Evolutionary conservation across 2,797 vertebrate genomes (phyloP), one percentile per base, ranked within the genome.

Genomic region (Menidia menidia): DNA sequence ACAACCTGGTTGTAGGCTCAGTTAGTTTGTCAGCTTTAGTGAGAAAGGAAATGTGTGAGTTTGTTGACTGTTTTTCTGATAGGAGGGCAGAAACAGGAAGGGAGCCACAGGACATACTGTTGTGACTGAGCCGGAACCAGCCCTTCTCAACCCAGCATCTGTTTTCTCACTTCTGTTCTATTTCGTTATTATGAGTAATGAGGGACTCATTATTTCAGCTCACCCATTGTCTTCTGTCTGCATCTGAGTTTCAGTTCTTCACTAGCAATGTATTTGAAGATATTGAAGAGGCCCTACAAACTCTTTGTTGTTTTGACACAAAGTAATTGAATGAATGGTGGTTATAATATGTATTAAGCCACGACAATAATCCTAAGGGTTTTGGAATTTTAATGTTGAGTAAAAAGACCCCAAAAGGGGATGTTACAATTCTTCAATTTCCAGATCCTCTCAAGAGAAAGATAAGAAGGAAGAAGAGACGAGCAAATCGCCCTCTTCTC

Each of bases 21-120:
- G 67, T 75, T 80, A 64, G 68, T 32, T 4, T 60, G 68, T 60
- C 35, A 25, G 75, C 71, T 69, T 25, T 50, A 12, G 73, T 50
- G 62, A 63, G 44, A 82, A 44, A 81, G 85, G 80, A 89, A 89
- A 80, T 73, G 75, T 67, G 41, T 71, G 53, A 81, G 73, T 56
- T 77, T 84, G 73, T 85, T 86, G 83, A 80, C 73, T 73, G 87
- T 88, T 88, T 85, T 68, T 93, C 94, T 94, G 92, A 95, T 94
- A 96, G 77, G 90, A 91, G 64, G 93, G 92, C 78, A 82, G 90
- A 89, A 54, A 74, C 54, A 77, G 79, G 75, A 84, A 73, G 80
- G 39, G 84, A 35, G 66, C 41, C 70, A 78, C 80, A 18, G 60
- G 64, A 78, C 78, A 70, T 69, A 69, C 73, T 18, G 10, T 35